Evolutionary conservation across 2,797 vertebrate genomes (phyloP), one percentile per base, ranked within the genome.

Genomic region (Urosaurus nigricauda): DNA sequence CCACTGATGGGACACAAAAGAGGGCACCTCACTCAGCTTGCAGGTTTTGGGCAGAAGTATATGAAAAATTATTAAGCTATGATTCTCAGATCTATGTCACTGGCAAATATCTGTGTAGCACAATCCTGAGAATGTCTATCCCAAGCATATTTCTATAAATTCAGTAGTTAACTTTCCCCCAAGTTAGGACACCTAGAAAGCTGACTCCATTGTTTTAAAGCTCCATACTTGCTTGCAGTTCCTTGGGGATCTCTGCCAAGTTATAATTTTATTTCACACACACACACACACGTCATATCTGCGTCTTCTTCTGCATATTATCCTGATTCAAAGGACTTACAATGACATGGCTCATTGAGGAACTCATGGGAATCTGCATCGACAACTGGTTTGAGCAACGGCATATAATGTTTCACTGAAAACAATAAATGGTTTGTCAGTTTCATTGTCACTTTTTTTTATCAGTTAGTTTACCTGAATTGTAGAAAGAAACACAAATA

Each of bases 201-300:
- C 6, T 47, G 43, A 47, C n/a, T n/a, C 56, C 32, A 43, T 85
- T 21, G 16, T 85, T 63, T 47, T 78, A 40, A 63, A 65, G 53
- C 21, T 17, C 24, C 29, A 77, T 24, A 47, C n/a, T 78, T 35
- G 5, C 19, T 65, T 63, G 43, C 58, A 77, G 63, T 32, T 63
- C 37, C 58, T 35, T 86, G 58, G 53, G 24, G 32, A 6, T 79
- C 51, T 47, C n/a, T 79, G 2, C 77, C 80, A 53, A 53, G 3
- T 71, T 79, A 56, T 37, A 70, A 56, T 80, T 71, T 87, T 80
- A 87, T 80, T 37, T 78, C 9, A 53, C 14, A 51, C 56, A 32
- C 40, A 53, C 19, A 70, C 35, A 58, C 47, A 65, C 40, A 51
- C 24, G 70, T 7, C 8, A 16, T 29, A 71, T 84, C 37, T 79